Percentiles rank a stretch among this genome's conserved stretches.
These are phyloP conservation scores for Platyscapa corneri DNA, from an alignment of 1,140 invertebrate species.

Conservation along the genomic window DNA sequence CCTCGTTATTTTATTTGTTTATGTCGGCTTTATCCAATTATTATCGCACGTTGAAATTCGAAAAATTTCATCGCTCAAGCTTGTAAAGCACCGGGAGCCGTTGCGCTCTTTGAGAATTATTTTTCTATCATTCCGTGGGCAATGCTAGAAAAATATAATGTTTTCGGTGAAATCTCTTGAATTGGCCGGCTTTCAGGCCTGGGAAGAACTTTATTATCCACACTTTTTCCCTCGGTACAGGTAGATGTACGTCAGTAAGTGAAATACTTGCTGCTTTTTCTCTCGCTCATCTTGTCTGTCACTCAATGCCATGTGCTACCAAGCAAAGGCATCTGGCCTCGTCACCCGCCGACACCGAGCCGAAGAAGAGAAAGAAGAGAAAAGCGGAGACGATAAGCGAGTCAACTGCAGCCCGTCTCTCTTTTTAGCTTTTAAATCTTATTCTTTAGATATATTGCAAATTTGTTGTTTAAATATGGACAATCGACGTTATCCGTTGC, in stretches of 20 bases:
- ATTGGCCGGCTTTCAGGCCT: not conserved
- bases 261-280: conserved; percentile 16
- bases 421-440: not conserved
- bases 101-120: no score
- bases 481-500: no score
- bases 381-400: not conserved
- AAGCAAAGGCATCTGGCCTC: conserved; percentile 3
- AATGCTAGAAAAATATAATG: not conserved
- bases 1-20: not conserved
- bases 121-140: not conserved
- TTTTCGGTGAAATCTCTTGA: no score
- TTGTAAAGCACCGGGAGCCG: no score
- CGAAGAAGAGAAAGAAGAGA: not conserved
- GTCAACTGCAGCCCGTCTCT: not conserved
- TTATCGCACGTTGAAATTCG: no score
- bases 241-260: conserved; percentile 5
- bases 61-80: no score
- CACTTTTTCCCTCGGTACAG: not conserved
- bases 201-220: not conserved
- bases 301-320: conserved; percentile 23
- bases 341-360: not conserved
- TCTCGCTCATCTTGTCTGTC: not conserved
- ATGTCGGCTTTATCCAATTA: no score
- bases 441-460: not conserved
- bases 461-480: not conserved